Evolutionary conservation across 2,797 vertebrate genomes (phyloP).

Genomic region (Danio aesculapii): DNA sequence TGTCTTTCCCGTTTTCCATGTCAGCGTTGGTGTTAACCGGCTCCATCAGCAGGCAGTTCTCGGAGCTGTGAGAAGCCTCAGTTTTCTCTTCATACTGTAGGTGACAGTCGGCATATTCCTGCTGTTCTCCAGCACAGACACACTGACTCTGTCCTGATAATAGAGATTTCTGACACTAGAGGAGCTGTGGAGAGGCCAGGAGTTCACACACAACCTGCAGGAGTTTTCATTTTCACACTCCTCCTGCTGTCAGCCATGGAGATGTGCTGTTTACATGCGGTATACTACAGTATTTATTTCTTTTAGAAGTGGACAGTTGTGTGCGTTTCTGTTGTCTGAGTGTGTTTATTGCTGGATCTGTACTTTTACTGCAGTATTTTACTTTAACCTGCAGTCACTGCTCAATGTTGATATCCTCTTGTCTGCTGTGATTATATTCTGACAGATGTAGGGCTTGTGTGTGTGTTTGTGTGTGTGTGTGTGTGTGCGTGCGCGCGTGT

Average conservation of each 20-base stretch:
- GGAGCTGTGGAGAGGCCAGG: neutral
- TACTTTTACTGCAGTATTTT: too few relatives aligned
- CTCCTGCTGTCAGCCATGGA: neutral
- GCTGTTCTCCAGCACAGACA: conserved; percentile 10
- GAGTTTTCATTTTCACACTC: neutral
- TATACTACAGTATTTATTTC: too few relatives aligned
- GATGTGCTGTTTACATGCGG: neutral
- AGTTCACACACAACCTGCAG: neutral
- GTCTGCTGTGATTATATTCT: too few relatives aligned
- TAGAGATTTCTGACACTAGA: neutral
- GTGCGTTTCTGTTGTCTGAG: too few relatives aligned
- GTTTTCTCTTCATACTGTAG: neutral
- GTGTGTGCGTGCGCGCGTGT: too few relatives aligned
- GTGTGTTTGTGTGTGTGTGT: too few relatives aligned
- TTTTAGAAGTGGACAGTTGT: too few relatives aligned
- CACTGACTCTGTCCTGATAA: conserved; percentile 13
- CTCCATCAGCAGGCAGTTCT: conserved; percentile 7
- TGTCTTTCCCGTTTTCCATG: conserved; percentile 1
- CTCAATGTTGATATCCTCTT: too few relatives aligned
- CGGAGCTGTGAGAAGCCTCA: conserved; percentile 8
- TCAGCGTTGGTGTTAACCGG: neutral
- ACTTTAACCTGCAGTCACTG: too few relatives aligned
- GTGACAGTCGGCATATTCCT: conserved; percentile 9
- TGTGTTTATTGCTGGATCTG: too few relatives aligned
- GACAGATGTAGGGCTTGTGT: too few relatives aligned